These are phyloP conservation scores for Orthosia gothica DNA, from an alignment of 2,888 invertebrate genomes.

Conservation along the genomic window DNA sequence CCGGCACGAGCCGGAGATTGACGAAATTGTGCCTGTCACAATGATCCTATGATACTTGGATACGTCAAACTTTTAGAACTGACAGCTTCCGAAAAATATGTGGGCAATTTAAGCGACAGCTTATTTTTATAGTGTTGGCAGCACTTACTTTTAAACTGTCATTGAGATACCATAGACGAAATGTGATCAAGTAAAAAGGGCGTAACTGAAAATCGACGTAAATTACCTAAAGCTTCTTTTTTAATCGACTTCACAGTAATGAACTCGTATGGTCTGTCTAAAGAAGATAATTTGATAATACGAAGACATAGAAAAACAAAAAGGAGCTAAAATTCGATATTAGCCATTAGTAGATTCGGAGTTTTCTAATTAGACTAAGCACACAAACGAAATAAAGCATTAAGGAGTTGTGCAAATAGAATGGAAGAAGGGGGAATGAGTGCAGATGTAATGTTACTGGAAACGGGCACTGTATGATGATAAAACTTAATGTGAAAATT, in stretches of 20 bases:
- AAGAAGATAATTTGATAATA: conserved; percentile 68
- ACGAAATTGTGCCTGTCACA: conserved; percentile 75
- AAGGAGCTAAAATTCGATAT: conserved; percentile 84
- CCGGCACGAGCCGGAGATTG: conserved; percentile 80
- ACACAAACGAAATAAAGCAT: conserved; percentile 91
- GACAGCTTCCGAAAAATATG: conserved; percentile 2
- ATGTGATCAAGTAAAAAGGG: conserved; percentile 10
- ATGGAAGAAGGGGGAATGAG: conserved; percentile 81
- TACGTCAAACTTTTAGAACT: conserved; percentile 45
- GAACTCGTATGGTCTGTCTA: conserved; percentile 58
- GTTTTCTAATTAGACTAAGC: conserved; percentile 91
- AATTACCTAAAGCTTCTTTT: conserved; percentile 17
- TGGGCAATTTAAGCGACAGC: neutral
- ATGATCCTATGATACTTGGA: conserved; percentile 50
- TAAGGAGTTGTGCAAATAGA: conserved; percentile 89
- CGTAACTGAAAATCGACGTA: conserved; percentile 8
- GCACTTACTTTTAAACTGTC: neutral
- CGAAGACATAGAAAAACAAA: conserved; percentile 73
- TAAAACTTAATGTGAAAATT: conserved; percentile 14
- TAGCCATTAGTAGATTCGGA: conserved; percentile 85
- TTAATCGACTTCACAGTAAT: conserved; percentile 32
- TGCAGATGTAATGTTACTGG: conserved; percentile 71
- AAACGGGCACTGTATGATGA: conserved; percentile 56
- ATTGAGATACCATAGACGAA: conserved; percentile 3
- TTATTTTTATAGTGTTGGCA: conserved; percentile 7